Conservation (phyloP, 1,140 invertebrate species). For the Whitmania pigra region DNA sequence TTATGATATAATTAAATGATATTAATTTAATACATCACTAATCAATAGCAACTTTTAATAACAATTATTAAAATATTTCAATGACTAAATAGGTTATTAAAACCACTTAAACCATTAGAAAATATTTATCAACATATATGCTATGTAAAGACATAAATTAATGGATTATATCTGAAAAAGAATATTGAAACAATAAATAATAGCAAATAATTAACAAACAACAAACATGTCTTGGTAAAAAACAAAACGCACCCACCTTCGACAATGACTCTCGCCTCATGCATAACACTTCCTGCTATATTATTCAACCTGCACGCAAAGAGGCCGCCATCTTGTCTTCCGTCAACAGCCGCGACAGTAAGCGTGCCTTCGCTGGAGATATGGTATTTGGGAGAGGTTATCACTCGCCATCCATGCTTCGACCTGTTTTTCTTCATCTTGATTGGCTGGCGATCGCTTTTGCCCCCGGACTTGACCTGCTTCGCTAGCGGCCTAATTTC, state of each 20-base stretch:
- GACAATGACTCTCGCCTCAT: neutral
- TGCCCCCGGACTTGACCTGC: neutral
- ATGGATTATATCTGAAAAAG: no score
- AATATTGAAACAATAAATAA: neutral
- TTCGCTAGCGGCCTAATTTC: neutral
- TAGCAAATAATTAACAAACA: neutral
- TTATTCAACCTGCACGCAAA: neutral
- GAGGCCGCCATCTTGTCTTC: neutral
- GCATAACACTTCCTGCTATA: neutral
- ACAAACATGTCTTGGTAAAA: neutral
- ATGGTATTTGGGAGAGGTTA: neutral
- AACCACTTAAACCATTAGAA: neutral
- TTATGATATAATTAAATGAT: no score
- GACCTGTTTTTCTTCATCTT: neutral
- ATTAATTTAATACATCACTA: no score
- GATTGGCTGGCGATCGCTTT: neutral
- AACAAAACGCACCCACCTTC: constrained; percentile 9
- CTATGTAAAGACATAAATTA: no score
- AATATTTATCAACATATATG: neutral
- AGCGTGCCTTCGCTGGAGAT: neutral
- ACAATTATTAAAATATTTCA: no score
- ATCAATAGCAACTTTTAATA: no score
- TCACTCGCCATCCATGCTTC: neutral
- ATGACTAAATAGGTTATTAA: neutral
- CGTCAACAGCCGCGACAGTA: neutral